Percentiles rank a stretch among this genome's conserved stretches.
These are phyloP conservation scores for Ophion slaviceki DNA, from an alignment of 2,888 invertebrate species.

Conservation along the genomic window DNA sequence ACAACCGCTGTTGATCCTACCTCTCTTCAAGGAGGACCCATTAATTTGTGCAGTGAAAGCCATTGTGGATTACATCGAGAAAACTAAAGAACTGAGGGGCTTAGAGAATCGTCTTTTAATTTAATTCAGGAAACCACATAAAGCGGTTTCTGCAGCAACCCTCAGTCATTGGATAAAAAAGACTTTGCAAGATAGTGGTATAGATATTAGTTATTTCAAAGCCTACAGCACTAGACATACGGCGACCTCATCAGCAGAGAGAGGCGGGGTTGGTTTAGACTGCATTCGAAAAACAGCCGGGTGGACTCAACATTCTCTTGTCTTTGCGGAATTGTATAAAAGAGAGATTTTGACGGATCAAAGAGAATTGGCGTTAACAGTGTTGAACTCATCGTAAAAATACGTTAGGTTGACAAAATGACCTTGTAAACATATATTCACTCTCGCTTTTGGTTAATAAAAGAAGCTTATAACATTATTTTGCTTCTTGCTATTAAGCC, in stretches of 20 bases:
- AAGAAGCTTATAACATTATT: constrained; percentile 1
- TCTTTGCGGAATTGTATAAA: constrained; percentile 8
- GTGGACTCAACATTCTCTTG: constrained; percentile 35
- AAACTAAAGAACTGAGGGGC: constrained; percentile 31
- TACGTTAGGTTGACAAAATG: not conserved
- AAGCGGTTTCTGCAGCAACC: constrained; percentile 33
- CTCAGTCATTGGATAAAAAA: too few relatives aligned
- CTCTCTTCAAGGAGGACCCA: constrained; percentile 29
- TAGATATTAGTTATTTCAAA: too few relatives aligned
- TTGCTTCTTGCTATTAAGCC: not conserved
- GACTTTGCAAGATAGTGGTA: too few relatives aligned
- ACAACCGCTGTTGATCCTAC: not conserved
- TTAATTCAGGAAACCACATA: constrained; percentile 37
- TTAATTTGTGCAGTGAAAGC: constrained; percentile 30
- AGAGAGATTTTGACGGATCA: not conserved
- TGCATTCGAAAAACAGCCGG: constrained; percentile 37
- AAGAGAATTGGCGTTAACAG: not conserved
- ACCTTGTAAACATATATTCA: not conserved
- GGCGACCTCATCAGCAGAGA: not conserved
- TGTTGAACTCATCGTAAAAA: not conserved
- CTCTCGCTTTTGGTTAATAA: not conserved
- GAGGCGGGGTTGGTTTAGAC: constrained; percentile 30
- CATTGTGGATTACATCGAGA: constrained; percentile 30
- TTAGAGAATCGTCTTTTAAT: constrained; percentile 28
- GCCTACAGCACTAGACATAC: too few relatives aligned